phyloP scores from a whole-genome alignment of 2,888 invertebrate species.

The Tolmerus cingulatus region DNA sequence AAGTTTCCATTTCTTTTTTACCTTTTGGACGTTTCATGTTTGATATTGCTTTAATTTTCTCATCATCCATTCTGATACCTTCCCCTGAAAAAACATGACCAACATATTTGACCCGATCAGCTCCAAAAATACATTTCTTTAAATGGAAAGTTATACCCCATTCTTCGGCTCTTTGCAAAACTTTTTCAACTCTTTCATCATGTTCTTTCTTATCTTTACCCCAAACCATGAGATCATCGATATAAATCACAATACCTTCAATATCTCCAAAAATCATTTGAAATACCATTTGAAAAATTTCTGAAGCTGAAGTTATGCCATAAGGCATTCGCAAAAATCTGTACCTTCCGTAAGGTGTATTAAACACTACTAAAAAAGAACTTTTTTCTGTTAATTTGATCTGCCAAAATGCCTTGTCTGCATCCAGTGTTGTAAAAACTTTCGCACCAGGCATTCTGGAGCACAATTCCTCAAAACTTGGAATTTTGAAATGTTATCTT shows the following conservation, averaged over 20 bases:
- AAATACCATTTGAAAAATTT: conserved; percentile 56
- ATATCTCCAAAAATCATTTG: conserved; percentile 55
- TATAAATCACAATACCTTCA: conserved; percentile 55
- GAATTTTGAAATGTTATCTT: conserved; percentile 47
- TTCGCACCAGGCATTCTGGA: conserved; percentile 45
- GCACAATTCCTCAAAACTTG: conserved; percentile 50
- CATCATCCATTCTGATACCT: conserved; percentile 9
- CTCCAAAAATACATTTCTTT: conserved; percentile 15
- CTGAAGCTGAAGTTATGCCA: conserved; percentile 54
- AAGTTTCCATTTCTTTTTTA: conserved; percentile 44
- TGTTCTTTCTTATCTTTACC: conserved; percentile 48
- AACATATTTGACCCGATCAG: conserved; percentile 51
- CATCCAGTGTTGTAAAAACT: conserved; percentile 47
- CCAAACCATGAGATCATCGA: conserved; percentile 56
- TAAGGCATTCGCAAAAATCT: conserved; percentile 55
- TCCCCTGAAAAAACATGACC: conserved; percentile 51
- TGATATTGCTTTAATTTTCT: conserved; percentile 48
- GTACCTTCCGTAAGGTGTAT: conserved; percentile 48
- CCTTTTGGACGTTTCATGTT: conserved; percentile 41
- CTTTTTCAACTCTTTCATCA: conserved; percentile 44
- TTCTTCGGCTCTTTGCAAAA: conserved; percentile 48
- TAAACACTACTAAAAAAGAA: conserved; percentile 47
- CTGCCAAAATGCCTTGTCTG: conserved; percentile 49
- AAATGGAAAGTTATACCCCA: conserved; percentile 31
- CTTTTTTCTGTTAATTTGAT: conserved; percentile 45